A percentile compares a stretch with the other conserved stretches of the same genome.
Evolutionary conservation across 2,113 vertebrate species (phyloP).

Genomic region (Picathartes gymnocephalus): DNA sequence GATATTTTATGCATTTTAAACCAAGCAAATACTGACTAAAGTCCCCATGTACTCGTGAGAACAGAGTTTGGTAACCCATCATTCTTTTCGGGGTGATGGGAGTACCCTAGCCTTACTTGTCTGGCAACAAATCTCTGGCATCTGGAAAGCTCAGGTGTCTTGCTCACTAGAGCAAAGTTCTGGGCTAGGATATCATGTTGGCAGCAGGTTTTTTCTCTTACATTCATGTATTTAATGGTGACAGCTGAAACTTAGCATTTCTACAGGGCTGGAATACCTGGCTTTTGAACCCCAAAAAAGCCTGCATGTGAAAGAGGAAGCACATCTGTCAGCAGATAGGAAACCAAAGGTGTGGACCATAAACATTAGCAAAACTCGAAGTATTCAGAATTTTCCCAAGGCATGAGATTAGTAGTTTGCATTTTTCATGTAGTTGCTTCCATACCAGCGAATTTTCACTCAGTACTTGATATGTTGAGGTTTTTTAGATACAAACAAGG

Average conservation of each 20-base stretch:
- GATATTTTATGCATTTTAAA: not conserved
- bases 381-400: not conserved
- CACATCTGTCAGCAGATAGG: not conserved
- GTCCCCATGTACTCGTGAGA: not conserved
- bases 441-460: not conserved
- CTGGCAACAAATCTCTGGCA: not conserved
- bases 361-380: not conserved
- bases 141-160: not conserved
- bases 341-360: not conserved
- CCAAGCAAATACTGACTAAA: not conserved
- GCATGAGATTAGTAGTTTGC: not conserved
- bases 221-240: not conserved
- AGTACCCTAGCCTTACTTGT: not conserved
- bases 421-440: not conserved
- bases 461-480: not conserved
- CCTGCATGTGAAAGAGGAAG: not conserved
- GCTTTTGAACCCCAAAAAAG: not conserved
- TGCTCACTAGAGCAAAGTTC: not conserved
- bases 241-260: not conserved
- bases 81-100: rapidly evolving
- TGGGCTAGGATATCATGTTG: not conserved
- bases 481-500: not conserved
- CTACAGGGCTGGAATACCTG: not conserved
- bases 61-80: not conserved
- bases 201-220: not conserved